Base-by-base conservation (phyloP, 2,888 invertebrate genomes). In the Epicampocera succincta region DNA sequence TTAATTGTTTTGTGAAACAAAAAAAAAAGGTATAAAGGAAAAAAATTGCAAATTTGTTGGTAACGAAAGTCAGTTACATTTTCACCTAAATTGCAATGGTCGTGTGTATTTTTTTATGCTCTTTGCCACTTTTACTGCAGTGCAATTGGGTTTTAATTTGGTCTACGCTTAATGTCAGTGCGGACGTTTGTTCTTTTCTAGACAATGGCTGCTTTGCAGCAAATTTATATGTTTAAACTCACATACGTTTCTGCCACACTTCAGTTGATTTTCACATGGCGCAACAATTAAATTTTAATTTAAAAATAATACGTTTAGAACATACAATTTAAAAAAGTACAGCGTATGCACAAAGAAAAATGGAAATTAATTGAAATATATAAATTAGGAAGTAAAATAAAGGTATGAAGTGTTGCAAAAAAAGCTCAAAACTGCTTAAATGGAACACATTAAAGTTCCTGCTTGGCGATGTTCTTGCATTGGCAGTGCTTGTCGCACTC, bases 61-160 rank as follows among this genome's bases (percentile, higher is more conserved):
- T 66, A 75, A 75, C 71, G 65, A 60, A 46, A 71, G 82, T 75
- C 19, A 42, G 71, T 78, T 69, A 71, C 21, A 61, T 42, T 75
- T 82, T 71, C 54, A 69, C 69, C 60, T 78, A 78, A 82, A 82
- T 82, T 74, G 65, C 78, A 60, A 33, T 82, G 74, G 71, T 61
- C 11, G 46, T 44, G 58, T 65, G 40, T 48, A 9, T 79, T 74
- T 56, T 71, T 80, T 9, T 19, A 58, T 69, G 50, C 63, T 74
- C 69, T 66, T 82, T 78, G 77, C 33, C 65, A 82, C 52, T 71
- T 82, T 77, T 66, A 78, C 78, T 78, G 82, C 78, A 74, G n/a
- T 71, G 65, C 66, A 82, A 78, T 82, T 82, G 73, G 74, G 66
- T 73, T 74, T 52, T 80, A 46, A 60, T 48, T 42, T 56, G 50